A percentile compares a stretch with the other conserved stretches of the same genome.
Evolutionary conservation across 1,140 invertebrate species (phyloP).

Genomic region (Drosophila arizonae): DNA sequence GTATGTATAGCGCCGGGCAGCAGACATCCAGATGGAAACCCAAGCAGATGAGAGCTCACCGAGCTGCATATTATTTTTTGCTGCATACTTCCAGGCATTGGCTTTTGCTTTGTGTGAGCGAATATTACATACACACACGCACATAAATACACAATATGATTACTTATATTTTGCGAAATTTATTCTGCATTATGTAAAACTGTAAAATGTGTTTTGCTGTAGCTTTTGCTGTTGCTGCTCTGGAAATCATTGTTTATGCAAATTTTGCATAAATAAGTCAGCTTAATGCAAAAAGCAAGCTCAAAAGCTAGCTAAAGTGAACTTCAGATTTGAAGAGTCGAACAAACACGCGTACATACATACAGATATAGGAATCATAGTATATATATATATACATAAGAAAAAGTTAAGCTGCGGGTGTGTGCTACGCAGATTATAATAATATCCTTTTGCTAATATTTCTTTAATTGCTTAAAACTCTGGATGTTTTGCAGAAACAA

Average conservation of each 20-base stretch:
- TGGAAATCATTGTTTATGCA: conserved; percentile 68
- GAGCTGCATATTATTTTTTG: conserved; percentile 49
- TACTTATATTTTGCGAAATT: conserved; percentile 21
- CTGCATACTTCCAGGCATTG: conserved; percentile 46
- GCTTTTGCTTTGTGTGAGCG: not conserved
- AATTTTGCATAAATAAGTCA: conserved; percentile 67
- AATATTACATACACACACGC: not conserved
- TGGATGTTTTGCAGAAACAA: conserved; percentile 15
- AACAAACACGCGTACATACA: conserved; percentile 18
- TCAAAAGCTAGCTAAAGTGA: conserved; percentile 62
- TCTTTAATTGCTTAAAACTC: conserved; percentile 61
- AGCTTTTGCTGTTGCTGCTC: conserved; percentile 25
- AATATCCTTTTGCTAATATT: conserved; percentile 59
- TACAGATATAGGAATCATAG: not conserved
- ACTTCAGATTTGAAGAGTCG: conserved; percentile 41
- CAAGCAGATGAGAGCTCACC: not conserved
- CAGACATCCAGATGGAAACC: not conserved
- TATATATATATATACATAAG: conserved; percentile 1
- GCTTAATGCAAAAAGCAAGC: conserved; percentile 45
- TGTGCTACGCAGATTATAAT: conserved; percentile 62
- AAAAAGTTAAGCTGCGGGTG: conserved; percentile 12
- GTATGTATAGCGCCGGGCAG: conserved; percentile 1
- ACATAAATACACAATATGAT: conserved; percentile 8
- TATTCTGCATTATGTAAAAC: conserved; percentile 35
- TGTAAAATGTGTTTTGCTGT: conserved; percentile 28